phyloP scores from a whole-genome alignment of 2,797 vertebrate species.

The Dicrostonyx torquatus region DNA sequence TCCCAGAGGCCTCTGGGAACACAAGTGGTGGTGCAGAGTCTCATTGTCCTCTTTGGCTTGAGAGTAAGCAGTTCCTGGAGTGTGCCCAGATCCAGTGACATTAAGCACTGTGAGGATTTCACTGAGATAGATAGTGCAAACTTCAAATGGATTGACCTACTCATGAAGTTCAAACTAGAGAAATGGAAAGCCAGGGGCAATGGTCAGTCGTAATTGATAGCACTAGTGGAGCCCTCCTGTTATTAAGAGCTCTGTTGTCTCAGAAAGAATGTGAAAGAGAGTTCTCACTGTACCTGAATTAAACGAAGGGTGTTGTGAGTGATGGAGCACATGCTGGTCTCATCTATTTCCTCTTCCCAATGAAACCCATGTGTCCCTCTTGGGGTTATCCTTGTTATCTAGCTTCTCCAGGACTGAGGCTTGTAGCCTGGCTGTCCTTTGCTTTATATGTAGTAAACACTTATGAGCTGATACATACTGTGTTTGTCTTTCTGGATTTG shows the following conservation, averaged over 20 bases:
- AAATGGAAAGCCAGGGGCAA: neutral
- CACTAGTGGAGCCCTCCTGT: neutral
- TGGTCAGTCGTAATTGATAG: neutral
- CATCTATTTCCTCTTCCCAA: no score
- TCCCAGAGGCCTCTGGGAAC: neutral
- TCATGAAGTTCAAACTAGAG: neutral
- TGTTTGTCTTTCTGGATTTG: no score
- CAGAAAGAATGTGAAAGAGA: neutral
- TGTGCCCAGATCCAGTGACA: neutral
- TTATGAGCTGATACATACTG: no score
- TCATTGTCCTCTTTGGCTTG: no score
- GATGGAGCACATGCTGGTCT: neutral
- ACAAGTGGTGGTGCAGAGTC: no score
- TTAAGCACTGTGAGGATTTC: neutral
- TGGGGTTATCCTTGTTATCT: no score
- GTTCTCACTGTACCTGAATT: neutral
- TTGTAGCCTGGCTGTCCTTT: no score
- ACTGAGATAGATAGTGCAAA: neutral
- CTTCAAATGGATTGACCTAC: neutral
- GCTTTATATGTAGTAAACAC: no score
- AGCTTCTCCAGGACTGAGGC: no score
- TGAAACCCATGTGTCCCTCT: no score
- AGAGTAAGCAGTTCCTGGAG: neutral
- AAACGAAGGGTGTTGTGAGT: neutral
- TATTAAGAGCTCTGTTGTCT: neutral